Percentiles rank a stretch among this genome's conserved stretches.
phyloP scores from a whole-genome alignment of 2,797 vertebrate species.

The Falco concolor region DNA sequence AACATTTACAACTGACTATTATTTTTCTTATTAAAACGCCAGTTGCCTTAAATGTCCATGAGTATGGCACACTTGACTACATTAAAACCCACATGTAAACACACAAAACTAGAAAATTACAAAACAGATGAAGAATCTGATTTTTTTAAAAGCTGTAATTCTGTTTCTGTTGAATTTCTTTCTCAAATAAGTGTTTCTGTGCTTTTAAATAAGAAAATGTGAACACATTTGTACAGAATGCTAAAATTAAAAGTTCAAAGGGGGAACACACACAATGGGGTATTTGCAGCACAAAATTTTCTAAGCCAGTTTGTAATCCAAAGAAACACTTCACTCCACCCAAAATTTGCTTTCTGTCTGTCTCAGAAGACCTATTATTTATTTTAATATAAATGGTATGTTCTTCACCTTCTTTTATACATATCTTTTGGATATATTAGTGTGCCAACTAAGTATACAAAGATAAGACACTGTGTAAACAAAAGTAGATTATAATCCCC shows the following conservation, averaged over 20 bases:
- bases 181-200: neutral
- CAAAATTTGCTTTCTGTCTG: neutral
- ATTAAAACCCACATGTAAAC: neutral
- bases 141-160: neutral
- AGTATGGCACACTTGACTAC: neutral
- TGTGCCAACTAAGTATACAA: neutral
- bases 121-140: neutral
- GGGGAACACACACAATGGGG: neutral
- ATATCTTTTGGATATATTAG: neutral
- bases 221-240: neutral
- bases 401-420: neutral
- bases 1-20: neutral
- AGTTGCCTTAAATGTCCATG: constrained; percentile 21
- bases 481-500: neutral
- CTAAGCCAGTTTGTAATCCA: neutral
- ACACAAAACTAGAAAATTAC: neutral
- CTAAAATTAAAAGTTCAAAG: constrained; percentile 18
- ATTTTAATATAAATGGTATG: neutral
- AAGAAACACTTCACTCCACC: constrained; percentile 23
- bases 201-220: neutral
- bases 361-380: neutral
- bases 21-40: constrained; percentile 24
- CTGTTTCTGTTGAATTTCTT: neutral
- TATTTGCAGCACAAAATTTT: neutral
- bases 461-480: neutral